These are phyloP conservation scores for Apamea anceps DNA, from an alignment of 2,888 invertebrate species.

Conservation along the genomic window DNA sequence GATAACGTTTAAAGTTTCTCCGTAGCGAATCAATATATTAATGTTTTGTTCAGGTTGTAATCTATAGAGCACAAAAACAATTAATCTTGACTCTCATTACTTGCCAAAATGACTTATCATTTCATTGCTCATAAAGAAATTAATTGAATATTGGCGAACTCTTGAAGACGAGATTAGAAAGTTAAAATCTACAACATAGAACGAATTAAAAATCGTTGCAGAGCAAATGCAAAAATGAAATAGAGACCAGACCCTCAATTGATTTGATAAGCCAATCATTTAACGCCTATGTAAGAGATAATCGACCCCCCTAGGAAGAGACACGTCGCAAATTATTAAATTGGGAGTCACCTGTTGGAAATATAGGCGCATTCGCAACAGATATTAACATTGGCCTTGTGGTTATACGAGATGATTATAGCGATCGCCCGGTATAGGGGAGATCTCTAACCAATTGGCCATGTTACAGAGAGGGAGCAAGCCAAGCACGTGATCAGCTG, in stretches of 20 bases:
- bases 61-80: neutral
- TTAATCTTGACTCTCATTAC: constrained; percentile 25
- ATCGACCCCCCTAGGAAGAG: constrained; percentile 26
- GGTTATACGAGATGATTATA: constrained; percentile 39
- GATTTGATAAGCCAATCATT: constrained; percentile 28
- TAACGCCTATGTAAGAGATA: constrained; percentile 15
- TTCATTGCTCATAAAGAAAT: constrained; percentile 35
- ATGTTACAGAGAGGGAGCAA: constrained; percentile 15
- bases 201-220: constrained; percentile 44
- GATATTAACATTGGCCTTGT: constrained; percentile 45
- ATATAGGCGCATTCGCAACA: constrained; percentile 24
- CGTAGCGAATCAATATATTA: neutral
- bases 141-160: constrained; percentile 14
- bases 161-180: constrained; percentile 55
- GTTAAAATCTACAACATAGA: constrained; percentile 46
- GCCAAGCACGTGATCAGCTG: neutral
- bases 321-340: constrained; percentile 35
- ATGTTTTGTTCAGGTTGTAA: neutral
- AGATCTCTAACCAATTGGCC: constrained; percentile 44
- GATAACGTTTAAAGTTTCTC: neutral
- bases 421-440: constrained; percentile 44
- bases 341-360: constrained; percentile 54
- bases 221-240: constrained; percentile 37
- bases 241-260: constrained; percentile 23
- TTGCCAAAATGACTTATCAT: constrained; percentile 16